A percentile compares a stretch with the other conserved stretches of the same genome.
Evolutionary conservation across 2,113 vertebrate species (phyloP).

Genomic region (Aythya baeri): DNA sequence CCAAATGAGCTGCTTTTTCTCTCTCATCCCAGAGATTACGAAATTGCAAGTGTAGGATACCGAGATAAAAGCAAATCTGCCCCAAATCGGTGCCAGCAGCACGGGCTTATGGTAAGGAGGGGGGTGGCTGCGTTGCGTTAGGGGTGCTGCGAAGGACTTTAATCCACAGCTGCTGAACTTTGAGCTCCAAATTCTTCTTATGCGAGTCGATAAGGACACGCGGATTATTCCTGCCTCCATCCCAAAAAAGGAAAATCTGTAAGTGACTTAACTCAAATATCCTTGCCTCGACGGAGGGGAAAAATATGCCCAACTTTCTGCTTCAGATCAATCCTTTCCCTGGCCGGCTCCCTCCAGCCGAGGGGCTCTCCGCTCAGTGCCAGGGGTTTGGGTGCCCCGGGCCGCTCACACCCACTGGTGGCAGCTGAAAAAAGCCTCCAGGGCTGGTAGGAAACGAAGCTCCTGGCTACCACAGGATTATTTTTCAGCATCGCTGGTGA

Average conservation of each 20-base stretch:
- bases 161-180: conserved; percentile 18
- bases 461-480: background rate
- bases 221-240: background rate
- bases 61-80: background rate
- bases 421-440: background rate
- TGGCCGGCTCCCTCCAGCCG: background rate
- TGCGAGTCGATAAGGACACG: background rate
- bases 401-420: no score
- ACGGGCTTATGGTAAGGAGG: background rate
- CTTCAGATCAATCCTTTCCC: background rate
- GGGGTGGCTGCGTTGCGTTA: background rate
- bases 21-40: background rate
- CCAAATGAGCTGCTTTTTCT: background rate
- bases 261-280: background rate
- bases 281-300: background rate
- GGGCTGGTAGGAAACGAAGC: background rate
- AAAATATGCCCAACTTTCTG: background rate
- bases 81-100: background rate
- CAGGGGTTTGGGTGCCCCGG: background rate
- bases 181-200: conserved; percentile 48
- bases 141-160: conserved; percentile 5
- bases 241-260: background rate
- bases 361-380: background rate
- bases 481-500: background rate
- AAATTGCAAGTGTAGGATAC: background rate